Evolutionary conservation across 2,888 invertebrate species (phyloP).

Genomic region (Mythimna lalbum): DNA sequence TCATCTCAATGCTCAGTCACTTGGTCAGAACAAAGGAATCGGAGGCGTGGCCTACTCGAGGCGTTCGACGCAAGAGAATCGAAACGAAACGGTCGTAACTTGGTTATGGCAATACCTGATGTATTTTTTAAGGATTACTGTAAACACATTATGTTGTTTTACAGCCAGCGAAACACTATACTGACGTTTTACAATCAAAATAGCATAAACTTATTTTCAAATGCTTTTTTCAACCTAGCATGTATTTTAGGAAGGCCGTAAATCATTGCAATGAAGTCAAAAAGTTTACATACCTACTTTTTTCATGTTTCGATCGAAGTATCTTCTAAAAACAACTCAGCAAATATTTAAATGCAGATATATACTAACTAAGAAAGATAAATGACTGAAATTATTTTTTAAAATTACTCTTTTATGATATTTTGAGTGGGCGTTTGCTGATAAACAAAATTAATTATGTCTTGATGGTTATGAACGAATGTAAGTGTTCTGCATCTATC

Average conservation of each 20-base stretch:
- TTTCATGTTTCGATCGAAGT: slow-evolving; percentile 4
- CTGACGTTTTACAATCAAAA: slow-evolving; percentile 22
- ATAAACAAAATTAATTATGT: slow-evolving; percentile 50
- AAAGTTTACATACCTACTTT: neutral
- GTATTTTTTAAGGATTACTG: no score
- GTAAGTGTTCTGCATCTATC: slow-evolving; percentile 1
- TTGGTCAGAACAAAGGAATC: no score
- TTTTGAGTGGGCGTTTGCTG: slow-evolving; percentile 42
- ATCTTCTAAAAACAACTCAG: neutral
- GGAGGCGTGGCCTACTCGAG: no score
- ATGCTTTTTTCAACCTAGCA: slow-evolving; percentile 1
- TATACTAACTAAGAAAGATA: neutral
- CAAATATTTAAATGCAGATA: slow-evolving; percentile 6
- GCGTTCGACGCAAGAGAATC: no score
- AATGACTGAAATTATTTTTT: slow-evolving; percentile 27
- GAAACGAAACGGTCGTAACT: no score
- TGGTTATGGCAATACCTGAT: no score
- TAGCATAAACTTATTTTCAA: slow-evolving; percentile 39
- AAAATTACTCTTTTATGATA: slow-evolving; percentile 22
- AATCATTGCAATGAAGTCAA: slow-evolving; percentile 28
- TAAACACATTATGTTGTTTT: slow-evolving; percentile 1
- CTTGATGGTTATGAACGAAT: slow-evolving; percentile 15
- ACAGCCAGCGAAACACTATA: neutral
- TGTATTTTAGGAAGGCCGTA: slow-evolving; percentile 26
- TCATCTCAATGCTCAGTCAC: no score